Percentiles rank a stretch among this genome's conserved stretches.
These are phyloP conservation scores for Artibeus lituratus DNA, from an alignment of 2,797 vertebrate genomes.

Conservation along the genomic window DNA sequence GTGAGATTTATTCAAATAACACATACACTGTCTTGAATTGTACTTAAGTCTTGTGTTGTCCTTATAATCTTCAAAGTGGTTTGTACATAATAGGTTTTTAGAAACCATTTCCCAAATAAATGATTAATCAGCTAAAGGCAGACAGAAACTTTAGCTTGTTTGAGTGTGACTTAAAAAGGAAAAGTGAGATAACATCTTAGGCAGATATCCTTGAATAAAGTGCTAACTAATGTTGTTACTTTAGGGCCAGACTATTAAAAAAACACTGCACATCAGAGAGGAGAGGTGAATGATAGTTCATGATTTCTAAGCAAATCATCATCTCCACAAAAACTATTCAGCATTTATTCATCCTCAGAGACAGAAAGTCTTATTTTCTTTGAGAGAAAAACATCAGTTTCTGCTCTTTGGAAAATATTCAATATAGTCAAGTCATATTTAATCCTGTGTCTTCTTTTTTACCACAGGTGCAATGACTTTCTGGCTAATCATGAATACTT, in stretches of 20 bases:
- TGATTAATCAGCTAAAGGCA: slow-evolving; percentile 23
- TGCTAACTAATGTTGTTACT: slow-evolving; percentile 13
- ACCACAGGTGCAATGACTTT: neutral
- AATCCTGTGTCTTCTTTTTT: neutral
- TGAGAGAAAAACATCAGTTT: neutral
- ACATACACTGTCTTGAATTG: neutral
- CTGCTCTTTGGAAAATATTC: neutral
- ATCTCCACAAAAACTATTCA: slow-evolving; percentile 18
- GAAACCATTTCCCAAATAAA: slow-evolving; percentile 25
- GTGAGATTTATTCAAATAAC: neutral
- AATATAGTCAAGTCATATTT: neutral
- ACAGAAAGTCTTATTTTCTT: neutral
- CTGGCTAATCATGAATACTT: neutral
- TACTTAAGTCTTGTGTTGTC: neutral
- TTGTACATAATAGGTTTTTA: neutral
- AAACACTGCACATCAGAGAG: neutral
- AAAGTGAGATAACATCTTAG: slow-evolving; percentile 32
- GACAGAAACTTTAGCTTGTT: slow-evolving; percentile 14
- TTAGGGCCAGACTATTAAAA: neutral
- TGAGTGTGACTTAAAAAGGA: neutral
- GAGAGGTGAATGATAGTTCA: neutral
- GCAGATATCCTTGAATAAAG: neutral
- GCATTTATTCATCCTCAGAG: neutral
- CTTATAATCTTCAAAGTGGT: neutral
- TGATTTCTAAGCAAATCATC: neutral